Conservation (phyloP, 2,113 vertebrate species). For the Phainopepla nitens region DNA sequence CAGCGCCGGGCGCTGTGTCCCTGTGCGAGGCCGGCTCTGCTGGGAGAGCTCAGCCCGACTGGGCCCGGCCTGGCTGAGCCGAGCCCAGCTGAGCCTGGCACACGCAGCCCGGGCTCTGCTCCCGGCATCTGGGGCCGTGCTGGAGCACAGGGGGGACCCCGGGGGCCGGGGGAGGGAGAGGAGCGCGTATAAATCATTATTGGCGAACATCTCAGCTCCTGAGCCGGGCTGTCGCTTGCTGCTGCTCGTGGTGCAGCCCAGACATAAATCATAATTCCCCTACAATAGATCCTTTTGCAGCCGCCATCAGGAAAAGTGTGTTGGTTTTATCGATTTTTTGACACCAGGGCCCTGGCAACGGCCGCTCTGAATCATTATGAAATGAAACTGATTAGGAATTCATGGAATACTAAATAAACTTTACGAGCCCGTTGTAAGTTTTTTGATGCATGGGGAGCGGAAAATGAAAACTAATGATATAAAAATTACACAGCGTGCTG, state of each 20-base stretch:
- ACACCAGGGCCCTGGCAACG: constrained; percentile 80
- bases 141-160: neutral
- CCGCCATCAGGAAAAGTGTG: constrained; percentile 92
- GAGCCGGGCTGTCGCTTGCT: constrained; percentile 84
- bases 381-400: constrained; percentile 99
- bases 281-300: constrained; percentile 96
- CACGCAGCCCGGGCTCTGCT: neutral
- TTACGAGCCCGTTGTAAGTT: constrained; percentile 89
- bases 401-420: constrained; percentile 99
- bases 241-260: constrained; percentile 83
- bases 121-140: neutral
- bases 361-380: constrained; percentile 93
- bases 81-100: neutral
- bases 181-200: constrained; percentile 97
- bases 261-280: constrained; percentile 99
- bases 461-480: constrained; percentile 95
- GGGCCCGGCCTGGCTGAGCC: no score
- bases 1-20: neutral
- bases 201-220: constrained; percentile 93
- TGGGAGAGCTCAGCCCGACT: neutral
- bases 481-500: constrained; percentile 97
- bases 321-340: constrained; percentile 97
- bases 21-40: accelerated
- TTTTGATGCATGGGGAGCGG: constrained; percentile 88
- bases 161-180: constrained; percentile 67